Evolutionary conservation across 1,140 invertebrate species (phyloP).

Genomic region (Bemisia tabaci): DNA sequence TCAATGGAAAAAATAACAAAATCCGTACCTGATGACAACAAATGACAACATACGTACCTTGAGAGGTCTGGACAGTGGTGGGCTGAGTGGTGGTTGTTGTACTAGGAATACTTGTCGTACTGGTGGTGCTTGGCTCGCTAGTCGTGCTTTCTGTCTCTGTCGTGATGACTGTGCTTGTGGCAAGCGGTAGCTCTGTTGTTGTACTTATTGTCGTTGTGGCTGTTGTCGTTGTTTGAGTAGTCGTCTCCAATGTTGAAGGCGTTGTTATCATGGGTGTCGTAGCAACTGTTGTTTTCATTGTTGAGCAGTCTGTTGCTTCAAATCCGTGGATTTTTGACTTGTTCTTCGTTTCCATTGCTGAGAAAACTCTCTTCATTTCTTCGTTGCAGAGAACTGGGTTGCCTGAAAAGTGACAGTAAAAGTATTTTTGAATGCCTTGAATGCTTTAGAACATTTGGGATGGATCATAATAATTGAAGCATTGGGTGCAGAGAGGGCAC

Average conservation of each 20-base stretch:
- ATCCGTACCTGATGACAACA: no score
- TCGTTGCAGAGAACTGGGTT: slow-evolving; percentile 20
- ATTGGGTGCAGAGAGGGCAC: no score
- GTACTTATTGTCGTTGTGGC: neutral
- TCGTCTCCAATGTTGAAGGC: neutral
- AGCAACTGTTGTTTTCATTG: neutral
- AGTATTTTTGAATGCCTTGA: neutral
- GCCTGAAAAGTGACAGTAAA: slow-evolving; percentile 13
- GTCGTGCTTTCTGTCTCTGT: no score
- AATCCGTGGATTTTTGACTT: slow-evolving; percentile 18
- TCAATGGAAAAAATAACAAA: no score
- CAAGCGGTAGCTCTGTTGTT: neutral
- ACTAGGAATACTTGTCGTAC: no score
- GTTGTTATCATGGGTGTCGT: neutral
- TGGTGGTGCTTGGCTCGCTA: neutral
- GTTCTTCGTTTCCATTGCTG: slow-evolving; percentile 15
- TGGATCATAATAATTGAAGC: no score
- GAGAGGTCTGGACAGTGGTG: no score
- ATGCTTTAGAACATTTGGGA: no score
- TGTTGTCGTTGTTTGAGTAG: neutral
- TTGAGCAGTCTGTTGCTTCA: neutral
- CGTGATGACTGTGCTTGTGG: no score
- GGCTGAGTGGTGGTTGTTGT: no score
- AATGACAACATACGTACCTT: no score
- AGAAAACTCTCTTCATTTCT: slow-evolving; percentile 12